phyloP scores from a whole-genome alignment of 1,140 invertebrate species.

The Arion vulgaris region DNA sequence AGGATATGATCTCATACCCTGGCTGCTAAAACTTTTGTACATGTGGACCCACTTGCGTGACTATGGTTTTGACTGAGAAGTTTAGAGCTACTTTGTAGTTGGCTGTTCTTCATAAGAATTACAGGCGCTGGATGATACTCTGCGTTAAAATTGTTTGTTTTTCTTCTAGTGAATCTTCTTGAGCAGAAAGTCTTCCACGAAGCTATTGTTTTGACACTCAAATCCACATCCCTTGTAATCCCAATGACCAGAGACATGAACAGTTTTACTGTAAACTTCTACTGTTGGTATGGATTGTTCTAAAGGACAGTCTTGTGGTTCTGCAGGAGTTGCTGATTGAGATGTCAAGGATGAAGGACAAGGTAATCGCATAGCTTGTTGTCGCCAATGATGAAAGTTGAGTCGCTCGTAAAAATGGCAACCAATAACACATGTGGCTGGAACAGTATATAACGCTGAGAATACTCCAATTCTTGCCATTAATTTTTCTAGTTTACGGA shows the following conservation, averaged over 20 bases:
- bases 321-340: background rate
- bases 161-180: slow-evolving; percentile 61
- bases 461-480: slow-evolving; percentile 97
- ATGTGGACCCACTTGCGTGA: slow-evolving; percentile 51
- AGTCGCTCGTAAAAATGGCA: slow-evolving; percentile 92
- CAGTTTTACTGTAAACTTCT: slow-evolving; percentile 78
- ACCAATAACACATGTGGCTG: slow-evolving; percentile 91
- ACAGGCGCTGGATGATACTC: slow-evolving; percentile 66
- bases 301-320: slow-evolving; percentile 60
- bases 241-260: slow-evolving; percentile 76
- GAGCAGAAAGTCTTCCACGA: slow-evolving; percentile 70
- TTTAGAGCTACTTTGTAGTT: slow-evolving; percentile 2
- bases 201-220: slow-evolving; percentile 68
- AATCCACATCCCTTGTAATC: slow-evolving; percentile 75
- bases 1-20: slow-evolving; percentile 42
- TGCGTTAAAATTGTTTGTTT: slow-evolving; percentile 52
- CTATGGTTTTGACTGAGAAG: background rate
- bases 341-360: slow-evolving; percentile 39
- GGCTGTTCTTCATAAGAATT: slow-evolving; percentile 56
- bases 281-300: slow-evolving; percentile 71
- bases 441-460: slow-evolving; percentile 94
- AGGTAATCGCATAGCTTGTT: slow-evolving; percentile 48
- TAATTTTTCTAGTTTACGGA: slow-evolving; percentile 68
- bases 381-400: slow-evolving; percentile 63
- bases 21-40: slow-evolving; percentile 55